phyloP scores from a whole-genome alignment of 2,797 vertebrate genomes.

The Ceryle rudis region DNA sequence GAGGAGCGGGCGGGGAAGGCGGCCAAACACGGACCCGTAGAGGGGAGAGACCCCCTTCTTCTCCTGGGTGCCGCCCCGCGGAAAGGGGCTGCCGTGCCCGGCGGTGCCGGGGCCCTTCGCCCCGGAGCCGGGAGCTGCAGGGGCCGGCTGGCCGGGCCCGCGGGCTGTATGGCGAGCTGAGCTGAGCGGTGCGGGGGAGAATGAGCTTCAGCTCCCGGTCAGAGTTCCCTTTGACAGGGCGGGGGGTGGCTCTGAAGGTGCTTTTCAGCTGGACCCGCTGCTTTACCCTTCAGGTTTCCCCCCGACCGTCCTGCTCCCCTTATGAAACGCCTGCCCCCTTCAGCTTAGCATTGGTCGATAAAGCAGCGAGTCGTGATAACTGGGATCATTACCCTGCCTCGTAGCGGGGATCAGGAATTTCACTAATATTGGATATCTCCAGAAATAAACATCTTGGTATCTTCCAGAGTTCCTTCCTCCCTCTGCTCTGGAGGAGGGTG shows the following conservation, averaged over 20 bases:
- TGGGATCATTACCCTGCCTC: accelerated
- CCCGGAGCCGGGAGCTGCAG: not conserved
- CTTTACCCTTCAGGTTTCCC: not conserved
- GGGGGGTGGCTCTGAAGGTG: too few relatives aligned
- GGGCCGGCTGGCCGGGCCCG: not conserved
- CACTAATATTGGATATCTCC: accelerated
- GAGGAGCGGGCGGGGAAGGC: not conserved
- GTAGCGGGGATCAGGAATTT: accelerated
- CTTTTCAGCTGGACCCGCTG: accelerated
- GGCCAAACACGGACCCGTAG: too few relatives aligned
- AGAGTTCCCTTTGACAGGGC: accelerated
- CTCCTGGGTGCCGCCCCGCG: not conserved
- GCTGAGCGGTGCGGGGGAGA: accelerated
- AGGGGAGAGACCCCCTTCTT: not conserved
- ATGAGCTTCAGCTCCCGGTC: not conserved
- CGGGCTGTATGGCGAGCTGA: accelerated
- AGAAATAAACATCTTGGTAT: accelerated
- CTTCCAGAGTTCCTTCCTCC: too few relatives aligned
- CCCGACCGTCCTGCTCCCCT: accelerated
- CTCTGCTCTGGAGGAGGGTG: accelerated
- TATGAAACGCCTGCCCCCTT: accelerated
- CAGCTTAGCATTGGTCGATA: accelerated
- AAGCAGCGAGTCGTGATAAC: accelerated
- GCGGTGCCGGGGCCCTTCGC: not conserved
- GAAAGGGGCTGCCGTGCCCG: not conserved